Evolutionary conservation across 2,113 vertebrate genomes (phyloP).

Genomic region (Ornithorhynchus anatinus): DNA sequence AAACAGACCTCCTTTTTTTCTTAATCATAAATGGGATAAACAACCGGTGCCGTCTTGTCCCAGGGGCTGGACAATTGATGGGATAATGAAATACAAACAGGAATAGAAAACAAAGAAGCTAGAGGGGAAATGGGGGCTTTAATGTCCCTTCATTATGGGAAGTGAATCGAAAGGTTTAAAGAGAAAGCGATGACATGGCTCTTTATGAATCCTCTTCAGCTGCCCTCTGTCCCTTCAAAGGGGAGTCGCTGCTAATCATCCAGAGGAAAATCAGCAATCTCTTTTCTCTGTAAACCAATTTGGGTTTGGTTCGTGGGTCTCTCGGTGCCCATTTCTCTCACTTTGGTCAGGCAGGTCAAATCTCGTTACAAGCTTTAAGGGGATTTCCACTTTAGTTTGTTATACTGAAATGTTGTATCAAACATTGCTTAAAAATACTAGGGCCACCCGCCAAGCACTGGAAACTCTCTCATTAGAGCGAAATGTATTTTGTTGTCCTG

Average conservation of each 20-base stretch:
- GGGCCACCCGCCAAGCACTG: too few species aligned
- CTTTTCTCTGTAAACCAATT: too few species aligned
- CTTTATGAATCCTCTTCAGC: not conserved
- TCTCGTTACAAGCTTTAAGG: too few species aligned
- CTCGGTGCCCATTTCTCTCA: not conserved
- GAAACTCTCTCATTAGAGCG: too few species aligned
- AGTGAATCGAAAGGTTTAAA: not conserved
- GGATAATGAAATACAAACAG: slow-evolving; percentile 1
- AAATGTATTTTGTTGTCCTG: too few species aligned
- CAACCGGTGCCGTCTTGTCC: slow-evolving; percentile 5
- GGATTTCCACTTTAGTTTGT: too few species aligned
- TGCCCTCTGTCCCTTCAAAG: not conserved
- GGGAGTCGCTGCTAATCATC: not conserved
- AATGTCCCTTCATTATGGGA: not conserved
- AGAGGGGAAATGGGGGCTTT: not conserved
- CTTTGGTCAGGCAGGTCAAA: too few species aligned
- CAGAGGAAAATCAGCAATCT: too few species aligned
- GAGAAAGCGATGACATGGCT: not conserved
- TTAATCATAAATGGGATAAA: slow-evolving; percentile 22
- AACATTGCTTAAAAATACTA: too few species aligned
- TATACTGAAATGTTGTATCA: too few species aligned
- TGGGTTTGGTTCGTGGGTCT: too few species aligned
- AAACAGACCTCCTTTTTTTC: slow-evolving; percentile 12
- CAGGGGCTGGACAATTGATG: slow-evolving; percentile 8
- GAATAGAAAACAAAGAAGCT: not conserved